Base-by-base conservation (phyloP, 1,140 invertebrate genomes). In the Trichogramma pretiosum region DNA sequence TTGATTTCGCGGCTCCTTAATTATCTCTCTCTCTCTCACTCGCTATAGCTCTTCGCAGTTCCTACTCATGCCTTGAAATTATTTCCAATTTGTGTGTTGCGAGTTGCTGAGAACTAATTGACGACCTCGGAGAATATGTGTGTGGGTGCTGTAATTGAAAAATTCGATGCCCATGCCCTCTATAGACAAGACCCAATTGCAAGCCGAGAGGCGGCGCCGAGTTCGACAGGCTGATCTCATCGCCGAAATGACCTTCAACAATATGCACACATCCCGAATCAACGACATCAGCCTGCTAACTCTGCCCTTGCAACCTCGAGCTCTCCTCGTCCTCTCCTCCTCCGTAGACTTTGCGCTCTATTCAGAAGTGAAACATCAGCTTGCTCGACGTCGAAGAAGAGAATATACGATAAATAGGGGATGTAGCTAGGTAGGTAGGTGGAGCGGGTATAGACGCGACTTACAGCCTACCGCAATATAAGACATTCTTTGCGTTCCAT, bases 171-270 rank as follows among this genome's bases (percentile, higher is more conserved):
- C 7, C 26, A 13, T 8, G 26, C 13, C n/a, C n/a, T n/a, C n/a
- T n/a, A n/a, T n/a, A n/a, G n/a, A n/a, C n/a, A n/a, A 34, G 21
- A 13, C 14, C n/a, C 16, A 33, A 19, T 41, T 19, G 44, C 28
- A 46, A 34, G 56, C 3, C 32, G 54, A 55, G 56, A 62, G 54
- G 57, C 52, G 61, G 66, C 54, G 62, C 68, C 63, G 68, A 70
- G 73, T 75, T 77, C 73, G 72, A 78, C 77, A 77, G 77, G 77
- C 76, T 79, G 77, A 79, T 79, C 76, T 78, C 75, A 78, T 79
- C 77, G 77, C 77, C 77, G 77, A 79, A 79, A 78, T 78, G 76
- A 75, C 60, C 72, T 50, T 55, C 62, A 33, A 39, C 17, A 63
- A 44, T 66, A n/a, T n/a, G n/a, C 63, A 72, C 71, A 75, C 72